Evolutionary conservation across 30 jellyfish, hydroid and myxozoan genomes (phyloP).

Genomic region (Nemopilema nomurai): DNA sequence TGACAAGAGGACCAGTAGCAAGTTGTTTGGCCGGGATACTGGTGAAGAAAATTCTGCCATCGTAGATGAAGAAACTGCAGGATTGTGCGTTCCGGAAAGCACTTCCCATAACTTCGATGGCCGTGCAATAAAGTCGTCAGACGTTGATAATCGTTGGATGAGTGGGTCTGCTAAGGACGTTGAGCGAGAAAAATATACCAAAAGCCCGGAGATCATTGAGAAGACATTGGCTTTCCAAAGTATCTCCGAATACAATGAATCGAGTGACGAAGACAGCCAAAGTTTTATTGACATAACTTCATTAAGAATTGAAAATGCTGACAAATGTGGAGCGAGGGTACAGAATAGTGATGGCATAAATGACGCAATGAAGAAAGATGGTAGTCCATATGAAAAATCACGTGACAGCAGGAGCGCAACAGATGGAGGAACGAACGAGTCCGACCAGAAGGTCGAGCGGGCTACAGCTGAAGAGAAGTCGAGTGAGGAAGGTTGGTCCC

Average conservation of each 20-base stretch:
- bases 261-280: conserved; percentile 19
- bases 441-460: not conserved
- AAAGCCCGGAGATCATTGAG: not conserved
- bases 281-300: not conserved
- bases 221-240: conserved; percentile 9
- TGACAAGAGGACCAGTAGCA: conserved; percentile 5
- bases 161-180: not conserved
- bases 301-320: not conserved
- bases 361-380: not conserved
- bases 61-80: not conserved
- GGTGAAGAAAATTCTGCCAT: not conserved
- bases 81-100: not conserved
- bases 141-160: not conserved
- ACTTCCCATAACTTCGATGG: not conserved
- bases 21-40: not conserved
- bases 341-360: not conserved
- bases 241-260: conserved; percentile 4
- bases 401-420: not conserved
- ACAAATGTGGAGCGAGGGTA: not conserved
- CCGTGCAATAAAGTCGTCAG: not conserved
- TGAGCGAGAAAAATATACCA: not conserved
- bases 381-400: too few relatives aligned
- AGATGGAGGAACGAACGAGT: not conserved
- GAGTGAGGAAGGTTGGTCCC: not conserved
- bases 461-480: not conserved